These are phyloP conservation scores for Danio choprae DNA, from an alignment of 2,797 vertebrate genomes.

Conservation along the genomic window DNA sequence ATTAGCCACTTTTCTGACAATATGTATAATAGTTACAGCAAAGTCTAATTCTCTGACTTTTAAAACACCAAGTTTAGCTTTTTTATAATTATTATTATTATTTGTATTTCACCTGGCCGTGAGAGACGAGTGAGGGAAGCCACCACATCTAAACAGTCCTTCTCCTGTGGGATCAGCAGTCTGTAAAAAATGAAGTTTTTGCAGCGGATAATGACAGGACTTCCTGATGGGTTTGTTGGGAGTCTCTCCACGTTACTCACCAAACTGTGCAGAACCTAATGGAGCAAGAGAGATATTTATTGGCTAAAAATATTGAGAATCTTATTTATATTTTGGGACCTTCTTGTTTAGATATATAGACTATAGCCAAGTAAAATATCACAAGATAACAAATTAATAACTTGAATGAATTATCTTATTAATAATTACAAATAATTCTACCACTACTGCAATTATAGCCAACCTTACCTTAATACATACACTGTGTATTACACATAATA, in stretches of 20 bases:
- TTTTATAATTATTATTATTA: background rate
- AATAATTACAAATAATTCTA: too few relatives aligned
- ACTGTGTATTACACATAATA: too few relatives aligned
- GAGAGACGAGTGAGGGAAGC: constrained; percentile 86
- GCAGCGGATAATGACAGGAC: constrained; percentile 87
- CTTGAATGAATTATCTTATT: too few relatives aligned
- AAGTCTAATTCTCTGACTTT: too few relatives aligned
- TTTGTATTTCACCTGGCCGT: constrained; percentile 76
- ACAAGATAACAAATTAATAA: background rate
- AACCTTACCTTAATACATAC: too few relatives aligned
- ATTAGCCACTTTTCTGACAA: too few relatives aligned
- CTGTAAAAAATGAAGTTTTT: constrained; percentile 92
- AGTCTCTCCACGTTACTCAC: constrained; percentile 88
- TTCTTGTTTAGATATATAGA: background rate
- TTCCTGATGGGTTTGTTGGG: constrained; percentile 83
- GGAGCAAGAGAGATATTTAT: constrained; percentile 48
- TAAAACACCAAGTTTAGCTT: background rate
- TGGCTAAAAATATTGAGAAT: background rate
- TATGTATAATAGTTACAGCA: too few relatives aligned
- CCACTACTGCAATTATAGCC: too few relatives aligned
- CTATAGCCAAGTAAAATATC: background rate
- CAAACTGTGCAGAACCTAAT: constrained; percentile 91
- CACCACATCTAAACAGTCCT: constrained; percentile 87
- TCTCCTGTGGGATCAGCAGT: constrained; percentile 87
- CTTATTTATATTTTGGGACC: background rate